Conservation (phyloP, 2,797 vertebrate genomes). For the Alfaro cultratus region DNA sequence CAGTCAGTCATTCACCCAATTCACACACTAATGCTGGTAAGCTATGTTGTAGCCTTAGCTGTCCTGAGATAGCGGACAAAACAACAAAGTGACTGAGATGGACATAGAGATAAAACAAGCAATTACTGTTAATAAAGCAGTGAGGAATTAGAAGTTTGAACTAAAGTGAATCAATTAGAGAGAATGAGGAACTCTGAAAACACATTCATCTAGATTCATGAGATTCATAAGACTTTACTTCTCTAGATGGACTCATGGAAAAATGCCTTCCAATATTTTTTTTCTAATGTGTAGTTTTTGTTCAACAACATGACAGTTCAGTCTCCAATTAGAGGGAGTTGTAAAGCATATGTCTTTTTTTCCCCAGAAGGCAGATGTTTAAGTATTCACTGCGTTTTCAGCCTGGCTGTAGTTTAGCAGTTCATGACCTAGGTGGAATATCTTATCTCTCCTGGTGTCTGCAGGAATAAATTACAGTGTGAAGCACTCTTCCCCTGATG, state of each 20-base stretch:
- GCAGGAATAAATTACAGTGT: conserved; percentile 61
- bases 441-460: conserved; percentile 52
- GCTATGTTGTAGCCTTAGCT: background rate
- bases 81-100: background rate
- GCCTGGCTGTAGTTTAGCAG: conserved; percentile 46
- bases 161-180: background rate
- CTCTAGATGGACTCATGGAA: background rate
- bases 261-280: background rate
- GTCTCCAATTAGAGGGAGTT: conserved; percentile 63
- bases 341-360: conserved; percentile 58
- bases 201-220: background rate
- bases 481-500: conserved; percentile 49
- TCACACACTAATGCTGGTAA: background rate
- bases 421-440: conserved; percentile 63
- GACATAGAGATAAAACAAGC: background rate
- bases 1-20: background rate
- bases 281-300: conserved; percentile 12
- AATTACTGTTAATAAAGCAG: background rate
- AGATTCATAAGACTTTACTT: background rate
- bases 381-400: conserved; percentile 56
- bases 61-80: background rate
- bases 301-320: conserved; percentile 22
- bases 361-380: conserved; percentile 42
- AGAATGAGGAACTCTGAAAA: background rate
- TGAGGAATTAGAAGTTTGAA: background rate